Evolutionary conservation across 2,113 vertebrate species (phyloP), one percentile per base, ranked within the genome.

Genomic region (Strix aluco): DNA sequence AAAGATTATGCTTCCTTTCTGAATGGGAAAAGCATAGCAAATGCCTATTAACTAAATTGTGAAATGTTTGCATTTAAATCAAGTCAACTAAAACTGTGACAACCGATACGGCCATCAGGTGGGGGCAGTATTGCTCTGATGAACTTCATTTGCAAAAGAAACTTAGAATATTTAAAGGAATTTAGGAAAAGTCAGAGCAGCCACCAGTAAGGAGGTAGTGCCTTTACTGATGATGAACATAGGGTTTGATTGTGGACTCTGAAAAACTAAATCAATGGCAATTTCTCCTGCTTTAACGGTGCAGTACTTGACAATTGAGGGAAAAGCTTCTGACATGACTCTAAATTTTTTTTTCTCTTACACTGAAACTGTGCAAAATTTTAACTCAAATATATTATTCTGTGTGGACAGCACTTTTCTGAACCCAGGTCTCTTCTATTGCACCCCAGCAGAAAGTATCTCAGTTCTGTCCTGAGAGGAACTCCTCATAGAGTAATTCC

Each of bases 121-220:
- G 94, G 40, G 74, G 94, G 96, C 96, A 88, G 47, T 75, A n/a
- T 88, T 88, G 85, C 21, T 88, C 66, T 15, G 54, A 34, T 4
- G 9, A 87, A 69, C 7, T 67, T 67, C 2, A 4, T 30, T 87
- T 44, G 36, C 36, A 3, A 23, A 52, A 65, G 49, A 52, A 61
- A 42, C 23, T 14, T 22, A 5, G 23, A 27, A 1, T 79, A 13
- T 44, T 55, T 44, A 69, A 36, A 74, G 36, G 30, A 22, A 69
- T 65, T 63, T 22, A 20, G 65, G 58, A 55, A 38, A 83, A 79
- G 21, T 36, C 20, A 44, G 46, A 57, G 81, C 70, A 75, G 55
- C 15, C 6, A 1, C 25, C 32, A 81, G 77, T n/a, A 46, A 46
- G 34, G 29, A 66, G 47, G 36, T 36, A 27, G 21, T 66, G 34